These are phyloP conservation scores for Ephestia elutella DNA, from an alignment of 1,140 invertebrate species.

Conservation along the genomic window DNA sequence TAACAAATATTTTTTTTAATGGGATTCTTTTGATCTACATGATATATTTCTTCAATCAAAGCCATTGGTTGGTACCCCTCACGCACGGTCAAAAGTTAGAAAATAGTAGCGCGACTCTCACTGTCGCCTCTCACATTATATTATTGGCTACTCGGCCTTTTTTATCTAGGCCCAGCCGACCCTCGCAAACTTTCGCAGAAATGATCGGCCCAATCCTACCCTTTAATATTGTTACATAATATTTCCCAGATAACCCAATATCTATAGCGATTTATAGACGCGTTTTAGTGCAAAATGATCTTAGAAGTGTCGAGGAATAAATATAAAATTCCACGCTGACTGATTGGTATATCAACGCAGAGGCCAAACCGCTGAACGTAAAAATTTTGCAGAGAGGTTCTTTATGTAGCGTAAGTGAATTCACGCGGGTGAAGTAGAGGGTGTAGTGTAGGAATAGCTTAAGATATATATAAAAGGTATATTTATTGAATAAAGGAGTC, in stretches of 20 bases:
- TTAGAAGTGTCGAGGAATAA: too few relatives aligned
- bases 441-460: too few relatives aligned
- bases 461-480: too few relatives aligned
- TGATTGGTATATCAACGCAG: too few relatives aligned
- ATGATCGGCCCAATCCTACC: constrained; percentile 47
- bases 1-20: neutral
- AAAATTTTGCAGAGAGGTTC: too few relatives aligned
- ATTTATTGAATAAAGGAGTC: too few relatives aligned
- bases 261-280: constrained; percentile 21
- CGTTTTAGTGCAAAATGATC: too few relatives aligned
- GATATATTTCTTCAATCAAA: neutral
- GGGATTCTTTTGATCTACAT: neutral
- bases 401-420: too few relatives aligned
- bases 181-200: constrained; percentile 42
- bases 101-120: neutral
- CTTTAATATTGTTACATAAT: constrained; percentile 43
- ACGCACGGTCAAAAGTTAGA: neutral
- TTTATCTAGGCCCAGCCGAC: constrained; percentile 49
- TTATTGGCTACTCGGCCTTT: constrained; percentile 50
- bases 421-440: too few relatives aligned
- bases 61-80: neutral
- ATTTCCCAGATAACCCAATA: constrained; percentile 32
- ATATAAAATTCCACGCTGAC: too few relatives aligned
- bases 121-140: constrained; percentile 10
- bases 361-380: too few relatives aligned